Conservation (phyloP, 2,797 vertebrate genomes). For the Pelobates cultripes region DNA sequence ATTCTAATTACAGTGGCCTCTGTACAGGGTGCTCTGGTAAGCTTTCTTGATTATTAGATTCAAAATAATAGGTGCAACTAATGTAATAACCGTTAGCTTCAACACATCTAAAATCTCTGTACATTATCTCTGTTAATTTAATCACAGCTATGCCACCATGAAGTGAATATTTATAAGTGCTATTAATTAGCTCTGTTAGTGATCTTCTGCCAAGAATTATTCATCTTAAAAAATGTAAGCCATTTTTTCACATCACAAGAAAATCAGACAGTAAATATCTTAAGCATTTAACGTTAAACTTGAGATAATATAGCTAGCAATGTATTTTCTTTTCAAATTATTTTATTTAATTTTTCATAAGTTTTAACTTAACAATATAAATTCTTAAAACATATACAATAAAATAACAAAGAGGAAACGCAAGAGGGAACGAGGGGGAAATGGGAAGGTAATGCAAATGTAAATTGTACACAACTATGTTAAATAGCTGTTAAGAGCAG, state of each 20-base stretch:
- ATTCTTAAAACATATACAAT: no score
- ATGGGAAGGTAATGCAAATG: no score
- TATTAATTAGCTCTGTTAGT: conserved; percentile 33
- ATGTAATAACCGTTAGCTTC: conserved; percentile 22
- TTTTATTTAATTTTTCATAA: no score
- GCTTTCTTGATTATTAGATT: conserved; percentile 43
- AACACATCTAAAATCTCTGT: conserved; percentile 28
- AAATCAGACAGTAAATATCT: background rate
- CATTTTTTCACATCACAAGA: background rate
- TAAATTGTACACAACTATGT: no score
- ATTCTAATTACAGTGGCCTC: conserved; percentile 21
- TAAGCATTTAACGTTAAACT: background rate
- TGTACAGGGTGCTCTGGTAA: conserved; percentile 13
- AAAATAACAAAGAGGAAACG: no score
- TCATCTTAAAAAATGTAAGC: conserved; percentile 8
- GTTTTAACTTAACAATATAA: no score
- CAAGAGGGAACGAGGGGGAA: no score
- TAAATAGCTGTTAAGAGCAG: no score
- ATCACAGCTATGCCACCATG: conserved; percentile 13
- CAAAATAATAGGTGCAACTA: conserved; percentile 27
- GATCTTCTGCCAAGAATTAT: conserved; percentile 18
- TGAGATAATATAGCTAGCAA: no score
- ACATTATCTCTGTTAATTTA: conserved; percentile 32
- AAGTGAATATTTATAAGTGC: conserved; percentile 36
- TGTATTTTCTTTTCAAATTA: no score